Conservation (phyloP, 92 coral and sea anemone species). For the Micromussa lordhowensis region DNA sequence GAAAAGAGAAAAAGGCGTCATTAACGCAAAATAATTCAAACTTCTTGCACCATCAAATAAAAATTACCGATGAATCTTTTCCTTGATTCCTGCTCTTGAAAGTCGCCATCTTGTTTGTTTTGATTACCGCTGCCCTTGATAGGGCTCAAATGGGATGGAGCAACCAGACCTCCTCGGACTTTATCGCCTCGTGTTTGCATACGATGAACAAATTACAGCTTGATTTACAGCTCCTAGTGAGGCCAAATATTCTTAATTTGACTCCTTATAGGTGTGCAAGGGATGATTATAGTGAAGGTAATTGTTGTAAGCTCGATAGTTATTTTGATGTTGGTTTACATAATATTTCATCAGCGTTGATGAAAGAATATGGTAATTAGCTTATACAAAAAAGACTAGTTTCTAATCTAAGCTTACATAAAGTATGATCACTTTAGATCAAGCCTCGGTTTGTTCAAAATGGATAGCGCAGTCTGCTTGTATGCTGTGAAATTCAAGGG, state of each 20-base stretch:
- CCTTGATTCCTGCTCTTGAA: slow-evolving; percentile 52
- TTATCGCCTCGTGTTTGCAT: background rate
- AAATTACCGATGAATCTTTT: slow-evolving; percentile 63
- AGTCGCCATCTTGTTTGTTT: slow-evolving; percentile 67
- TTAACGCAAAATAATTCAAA: background rate
- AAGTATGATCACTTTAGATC: too few relatives aligned
- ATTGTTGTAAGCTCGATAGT: background rate
- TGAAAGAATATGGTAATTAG: too few relatives aligned
- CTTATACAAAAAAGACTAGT: too few relatives aligned
- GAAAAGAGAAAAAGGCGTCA: slow-evolving; percentile 12
- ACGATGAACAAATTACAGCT: background rate
- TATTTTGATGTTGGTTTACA: background rate
- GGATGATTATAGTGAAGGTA: slow-evolving; percentile 60
- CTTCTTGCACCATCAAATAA: background rate
- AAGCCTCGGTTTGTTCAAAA: too few relatives aligned
- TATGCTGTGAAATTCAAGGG: too few relatives aligned
- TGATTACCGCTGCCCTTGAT: slow-evolving; percentile 50
- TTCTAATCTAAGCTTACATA: too few relatives aligned
- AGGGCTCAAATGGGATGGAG: background rate
- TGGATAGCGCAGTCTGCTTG: too few relatives aligned
- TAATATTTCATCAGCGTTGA: too few relatives aligned
- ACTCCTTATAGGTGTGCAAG: slow-evolving; percentile 66
- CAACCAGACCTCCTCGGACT: too few relatives aligned
- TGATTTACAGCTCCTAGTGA: slow-evolving; percentile 42
- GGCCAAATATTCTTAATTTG: slow-evolving; percentile 55